Evolutionary conservation across 2,113 vertebrate genomes (phyloP), one percentile per base, ranked within the genome.

Genomic region (Electrona antarctica): DNA sequence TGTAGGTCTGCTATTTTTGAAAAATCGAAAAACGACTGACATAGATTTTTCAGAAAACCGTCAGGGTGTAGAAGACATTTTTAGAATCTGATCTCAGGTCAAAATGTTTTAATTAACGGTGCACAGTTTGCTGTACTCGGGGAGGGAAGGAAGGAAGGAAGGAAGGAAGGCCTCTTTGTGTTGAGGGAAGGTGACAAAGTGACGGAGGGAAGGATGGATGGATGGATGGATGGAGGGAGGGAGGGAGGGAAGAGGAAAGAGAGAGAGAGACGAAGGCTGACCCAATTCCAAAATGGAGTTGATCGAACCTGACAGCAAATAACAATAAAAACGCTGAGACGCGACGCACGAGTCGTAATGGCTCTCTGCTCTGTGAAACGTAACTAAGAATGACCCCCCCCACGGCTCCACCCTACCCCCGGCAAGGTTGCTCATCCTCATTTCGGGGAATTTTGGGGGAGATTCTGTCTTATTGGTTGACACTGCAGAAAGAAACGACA

Each of bases 91-190:
- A n/a, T n/a, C n/a, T n/a, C n/a, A n/a, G n/a, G n/a, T n/a, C n/a
- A n/a, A n/a, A 89, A 84, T 85, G 78, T 84, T 90, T 89, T 93
- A 88, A 93, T 93, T 92, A 93, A 90, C 87, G 75, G 71, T 41
- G 33, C 73, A 58, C 60, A 76, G 79, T 86, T 88, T 84, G 88
- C 73, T 78, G 85, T 92, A 21, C 86, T 88, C 73, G 69, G 77
- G 57, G 65, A 64, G 69, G 65, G 67, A 47, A 54, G 65, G 68
- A 72, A 49, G 63, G 61, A 65, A 54, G 29, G 46, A 46, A 29
- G 49, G 60, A 52, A 33, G 9, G 45, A 84, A 77, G 82, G 83
- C 73, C 76, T 73, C 62, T 86, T 75, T 82, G 79, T 82, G 77
- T 73, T 59, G 55, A 8, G 28, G 58, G 15, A 52, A 21, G 21